A percentile compares a stretch with the other conserved stretches of the same genome.
phyloP scores from a whole-genome alignment of 1,140 invertebrate species.

The Drosophila sucinea region DNA sequence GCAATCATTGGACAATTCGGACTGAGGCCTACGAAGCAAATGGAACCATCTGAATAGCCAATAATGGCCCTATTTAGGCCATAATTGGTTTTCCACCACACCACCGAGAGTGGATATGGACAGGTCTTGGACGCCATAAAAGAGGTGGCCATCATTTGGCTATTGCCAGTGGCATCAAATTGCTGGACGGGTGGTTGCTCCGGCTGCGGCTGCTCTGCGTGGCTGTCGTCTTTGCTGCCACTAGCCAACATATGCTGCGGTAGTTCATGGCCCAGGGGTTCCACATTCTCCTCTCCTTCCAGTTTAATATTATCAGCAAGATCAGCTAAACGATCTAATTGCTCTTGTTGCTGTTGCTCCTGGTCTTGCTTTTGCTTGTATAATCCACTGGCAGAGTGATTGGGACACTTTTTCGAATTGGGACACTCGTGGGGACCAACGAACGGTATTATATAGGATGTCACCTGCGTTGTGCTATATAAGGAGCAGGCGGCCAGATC shows the following conservation, averaged over 20 bases:
- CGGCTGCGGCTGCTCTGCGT: slow-evolving; percentile 13
- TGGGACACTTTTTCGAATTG: slow-evolving; percentile 81
- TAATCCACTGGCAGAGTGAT: slow-evolving; percentile 46
- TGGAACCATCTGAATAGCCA: slow-evolving; percentile 88
- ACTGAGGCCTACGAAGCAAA: slow-evolving; percentile 88
- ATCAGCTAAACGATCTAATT: slow-evolving; percentile 38
- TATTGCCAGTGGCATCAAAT: slow-evolving; percentile 85
- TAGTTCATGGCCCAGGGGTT: slow-evolving; percentile 64
- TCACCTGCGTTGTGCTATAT: slow-evolving; percentile 75
- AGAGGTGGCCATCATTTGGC: slow-evolving; percentile 74
- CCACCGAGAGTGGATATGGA: slow-evolving; percentile 85
- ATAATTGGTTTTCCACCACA: slow-evolving; percentile 89
- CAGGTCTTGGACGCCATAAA: slow-evolving; percentile 84
- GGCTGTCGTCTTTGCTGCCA: slow-evolving; percentile 19
- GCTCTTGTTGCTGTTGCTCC: slow-evolving; percentile 7
- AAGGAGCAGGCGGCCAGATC: slow-evolving; percentile 49
- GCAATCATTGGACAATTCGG: slow-evolving; percentile 87
- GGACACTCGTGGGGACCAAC: slow-evolving; percentile 82
- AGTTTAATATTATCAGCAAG: slow-evolving; percentile 44
- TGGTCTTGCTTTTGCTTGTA: slow-evolving; percentile 19
- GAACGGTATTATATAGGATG: slow-evolving; percentile 82
- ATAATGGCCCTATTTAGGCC: slow-evolving; percentile 86
- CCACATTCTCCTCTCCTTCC: slow-evolving; percentile 36
- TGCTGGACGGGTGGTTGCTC: slow-evolving; percentile 33
- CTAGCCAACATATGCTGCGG: slow-evolving; percentile 68